Evolutionary conservation across 2,797 vertebrate species (phyloP).

Genomic region (Echeneis naucrates): DNA sequence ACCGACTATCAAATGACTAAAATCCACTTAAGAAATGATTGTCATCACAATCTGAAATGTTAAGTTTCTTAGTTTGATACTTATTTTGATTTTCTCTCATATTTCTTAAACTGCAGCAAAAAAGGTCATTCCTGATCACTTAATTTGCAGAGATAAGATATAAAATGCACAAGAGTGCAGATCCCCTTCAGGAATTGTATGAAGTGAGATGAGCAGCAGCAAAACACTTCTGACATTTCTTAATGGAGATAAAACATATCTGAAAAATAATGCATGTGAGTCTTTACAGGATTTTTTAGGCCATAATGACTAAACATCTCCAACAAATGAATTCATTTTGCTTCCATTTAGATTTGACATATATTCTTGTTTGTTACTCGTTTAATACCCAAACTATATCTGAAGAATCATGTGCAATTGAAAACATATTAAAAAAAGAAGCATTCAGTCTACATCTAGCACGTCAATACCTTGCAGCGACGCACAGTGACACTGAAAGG

Average conservation of each 20-base stretch:
- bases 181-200: conserved; percentile 6
- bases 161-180: not conserved
- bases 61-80: not conserved
- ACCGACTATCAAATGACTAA: conserved; percentile 17
- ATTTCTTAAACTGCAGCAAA: conserved; percentile 20
- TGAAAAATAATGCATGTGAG: not conserved
- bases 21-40: conserved; percentile 9
- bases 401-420: not conserved
- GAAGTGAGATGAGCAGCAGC: not conserved
- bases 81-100: not conserved
- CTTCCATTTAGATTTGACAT: not conserved
- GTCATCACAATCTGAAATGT: conserved; percentile 1
- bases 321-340: not conserved
- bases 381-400: conserved; percentile 2
- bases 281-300: not conserved
- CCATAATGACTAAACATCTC: not conserved
- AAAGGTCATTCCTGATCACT: not conserved
- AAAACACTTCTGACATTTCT: conserved; percentile 15
- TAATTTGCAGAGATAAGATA: conserved; percentile 21
- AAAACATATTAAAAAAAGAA: not conserved
- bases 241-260: conserved; percentile 20
- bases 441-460: not conserved
- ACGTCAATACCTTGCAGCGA: conserved; percentile 11
- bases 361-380: not conserved
- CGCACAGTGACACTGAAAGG: conserved; percentile 9